Evolutionary conservation across 1,140 invertebrate genomes (phyloP), one percentile per base, ranked within the genome.

Genomic region (Scaptomyza hsui): DNA sequence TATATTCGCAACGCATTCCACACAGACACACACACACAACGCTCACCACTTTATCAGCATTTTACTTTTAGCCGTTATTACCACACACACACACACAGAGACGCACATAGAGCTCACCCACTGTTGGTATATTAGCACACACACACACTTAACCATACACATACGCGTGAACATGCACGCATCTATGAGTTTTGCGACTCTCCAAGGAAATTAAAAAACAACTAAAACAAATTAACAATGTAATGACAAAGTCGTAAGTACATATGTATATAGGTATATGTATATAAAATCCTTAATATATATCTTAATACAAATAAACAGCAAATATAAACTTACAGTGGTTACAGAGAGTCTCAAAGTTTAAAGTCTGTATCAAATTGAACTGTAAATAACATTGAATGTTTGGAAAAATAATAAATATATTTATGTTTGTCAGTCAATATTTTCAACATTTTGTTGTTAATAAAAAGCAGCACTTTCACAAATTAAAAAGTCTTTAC

Each of bases 211-310:
- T 88, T 88, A 88, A 88, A 88, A 88, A 88, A 88, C 82, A 88
- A 88, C 82, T 88, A 88, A 88, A 88, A 88, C 82, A 88, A 82
- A 88, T 88, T 88, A 88, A 88, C 82, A 88, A 82, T 88, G 76
- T 88, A 88, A 88, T 88, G 82, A 82, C 74, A 88, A 88, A 78
- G 78, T 75, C 82, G 67, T 77, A 81, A 61, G 57, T 12, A n/a
- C 15, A 45, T 26, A 56, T n/a, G 24, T 24, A 56, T 15, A 24
- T 29, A 21, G 1, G 19, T 21, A 26, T 9, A 9, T 29, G 9
- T 29, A 29, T 29, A 29, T 21, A 29, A 1, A 29, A 29, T 21
- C 19, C 4, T 7, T 16, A 44, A 35, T 37, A 37, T 37, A 7
- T 37, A 37, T 29, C 15, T n/a, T 37, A 13, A 18, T 21, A 24